phyloP scores from a whole-genome alignment of 2,797 vertebrate genomes.

The Cetoscarus ocellatus region DNA sequence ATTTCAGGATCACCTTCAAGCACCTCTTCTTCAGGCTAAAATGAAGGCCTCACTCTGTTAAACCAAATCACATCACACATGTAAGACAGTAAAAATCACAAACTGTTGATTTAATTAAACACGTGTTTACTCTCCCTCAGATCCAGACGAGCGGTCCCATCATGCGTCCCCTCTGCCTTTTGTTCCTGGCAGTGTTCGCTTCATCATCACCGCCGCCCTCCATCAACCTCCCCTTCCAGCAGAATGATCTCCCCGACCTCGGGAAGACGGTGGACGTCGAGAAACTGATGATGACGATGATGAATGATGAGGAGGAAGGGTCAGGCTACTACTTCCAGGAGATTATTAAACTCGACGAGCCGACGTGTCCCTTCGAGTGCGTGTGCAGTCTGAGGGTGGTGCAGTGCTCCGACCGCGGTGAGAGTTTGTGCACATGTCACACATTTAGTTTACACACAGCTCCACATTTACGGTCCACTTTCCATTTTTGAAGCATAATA shows the following conservation, averaged over 20 bases:
- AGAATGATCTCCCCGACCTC: conserved; percentile 1
- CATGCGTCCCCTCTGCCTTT: conserved; percentile 2
- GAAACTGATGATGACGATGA: conserved; percentile 1
- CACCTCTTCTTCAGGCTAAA: not conserved
- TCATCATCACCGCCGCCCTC: not conserved
- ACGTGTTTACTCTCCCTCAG: not conserved
- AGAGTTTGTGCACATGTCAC: not conserved
- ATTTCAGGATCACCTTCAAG: not conserved
- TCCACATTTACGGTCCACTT: not conserved
- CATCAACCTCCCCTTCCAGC: not conserved
- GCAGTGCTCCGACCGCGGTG: conserved; percentile 12
- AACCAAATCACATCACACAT: not conserved
- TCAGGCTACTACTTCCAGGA: conserved; percentile 1
- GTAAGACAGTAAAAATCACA: not conserved
- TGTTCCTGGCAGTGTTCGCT: not conserved
- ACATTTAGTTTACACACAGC: not conserved
- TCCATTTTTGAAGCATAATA: conserved; percentile 8
- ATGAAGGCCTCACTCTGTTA: not conserved
- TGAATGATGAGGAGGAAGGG: conserved; percentile 1
- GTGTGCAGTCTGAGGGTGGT: conserved; percentile 1
- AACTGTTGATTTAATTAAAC: not conserved
- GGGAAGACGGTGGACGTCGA: conserved; percentile 7
- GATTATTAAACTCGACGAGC: not conserved
- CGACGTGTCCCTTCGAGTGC: conserved; percentile 2
- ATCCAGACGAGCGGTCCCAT: not conserved